Conservation (phyloP, 2,113 vertebrate species). For the Riparia riparia region DNA sequence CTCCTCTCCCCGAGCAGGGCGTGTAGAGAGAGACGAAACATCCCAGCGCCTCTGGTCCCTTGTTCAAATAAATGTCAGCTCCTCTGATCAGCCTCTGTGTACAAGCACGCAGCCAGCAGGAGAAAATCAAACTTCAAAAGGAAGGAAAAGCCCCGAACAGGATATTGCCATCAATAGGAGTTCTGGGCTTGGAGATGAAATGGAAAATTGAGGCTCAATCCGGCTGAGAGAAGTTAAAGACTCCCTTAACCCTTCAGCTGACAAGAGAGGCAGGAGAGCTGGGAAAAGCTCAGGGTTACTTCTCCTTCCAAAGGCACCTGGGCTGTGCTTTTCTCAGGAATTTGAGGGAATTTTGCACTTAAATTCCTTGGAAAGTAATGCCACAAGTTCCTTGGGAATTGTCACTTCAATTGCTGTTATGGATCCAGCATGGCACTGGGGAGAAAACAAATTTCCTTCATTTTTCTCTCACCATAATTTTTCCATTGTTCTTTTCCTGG, state of each 20-base stretch:
- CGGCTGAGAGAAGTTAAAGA: neutral
- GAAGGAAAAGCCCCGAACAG: neutral
- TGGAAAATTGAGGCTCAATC: neutral
- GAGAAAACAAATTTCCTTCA: neutral
- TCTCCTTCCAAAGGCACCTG: neutral
- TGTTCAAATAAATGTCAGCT: slow-evolving; percentile 7
- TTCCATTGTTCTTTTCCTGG: neutral
- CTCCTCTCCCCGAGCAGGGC: neutral
- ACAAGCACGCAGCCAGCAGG: slow-evolving; percentile 11
- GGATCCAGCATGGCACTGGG: neutral
- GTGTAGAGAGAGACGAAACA: neutral
- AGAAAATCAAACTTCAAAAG: slow-evolving; percentile 66
- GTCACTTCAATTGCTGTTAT: neutral
- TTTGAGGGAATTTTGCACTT: neutral
- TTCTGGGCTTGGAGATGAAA: slow-evolving; percentile 32
- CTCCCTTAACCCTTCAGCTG: slow-evolving; percentile 3
- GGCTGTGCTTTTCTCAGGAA: neutral
- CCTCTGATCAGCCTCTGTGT: slow-evolving; percentile 49
- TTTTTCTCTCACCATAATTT: neutral
- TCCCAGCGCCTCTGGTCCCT: neutral
- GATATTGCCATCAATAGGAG: slow-evolving; percentile 61
- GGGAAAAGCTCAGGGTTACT: neutral
- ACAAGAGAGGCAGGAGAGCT: neutral
- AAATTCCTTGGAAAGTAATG: neutral
- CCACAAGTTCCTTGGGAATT: neutral